These are phyloP conservation scores for Papilio aristodemus DNA, from an alignment of 1,140 invertebrate genomes.

Conservation along the genomic window DNA sequence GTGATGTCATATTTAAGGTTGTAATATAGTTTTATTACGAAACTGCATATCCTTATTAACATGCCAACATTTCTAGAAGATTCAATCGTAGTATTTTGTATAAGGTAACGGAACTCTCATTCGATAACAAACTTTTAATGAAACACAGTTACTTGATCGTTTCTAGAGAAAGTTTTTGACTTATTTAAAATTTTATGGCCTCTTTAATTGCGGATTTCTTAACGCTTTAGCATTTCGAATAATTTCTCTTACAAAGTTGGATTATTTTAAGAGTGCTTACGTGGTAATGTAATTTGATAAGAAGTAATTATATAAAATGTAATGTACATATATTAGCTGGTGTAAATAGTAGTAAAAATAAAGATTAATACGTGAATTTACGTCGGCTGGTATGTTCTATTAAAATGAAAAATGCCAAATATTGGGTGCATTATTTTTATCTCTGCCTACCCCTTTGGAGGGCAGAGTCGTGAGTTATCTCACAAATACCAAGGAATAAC, in stretches of 20 bases:
- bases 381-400: too few species aligned
- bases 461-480: too few species aligned
- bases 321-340: too few species aligned
- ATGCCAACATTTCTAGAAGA: background rate
- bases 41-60: background rate
- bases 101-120: constrained; percentile 49
- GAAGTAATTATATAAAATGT: too few species aligned
- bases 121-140: constrained; percentile 73
- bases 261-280: background rate
- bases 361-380: too few species aligned
- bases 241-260: background rate
- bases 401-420: too few species aligned
- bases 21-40: background rate
- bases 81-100: constrained; percentile 47
- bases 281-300: background rate
- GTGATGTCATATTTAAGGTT: background rate
- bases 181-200: constrained; percentile 33
- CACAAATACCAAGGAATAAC: too few species aligned
- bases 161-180: constrained; percentile 38
- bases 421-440: too few species aligned
- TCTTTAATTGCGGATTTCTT: constrained; percentile 26
- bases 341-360: too few species aligned
- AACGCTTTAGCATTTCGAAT: background rate
- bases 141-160: constrained; percentile 57
- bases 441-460: too few species aligned